These are phyloP conservation scores for Drosophila trapezifrons DNA, from an alignment of 1,140 invertebrate species.

Conservation along the genomic window DNA sequence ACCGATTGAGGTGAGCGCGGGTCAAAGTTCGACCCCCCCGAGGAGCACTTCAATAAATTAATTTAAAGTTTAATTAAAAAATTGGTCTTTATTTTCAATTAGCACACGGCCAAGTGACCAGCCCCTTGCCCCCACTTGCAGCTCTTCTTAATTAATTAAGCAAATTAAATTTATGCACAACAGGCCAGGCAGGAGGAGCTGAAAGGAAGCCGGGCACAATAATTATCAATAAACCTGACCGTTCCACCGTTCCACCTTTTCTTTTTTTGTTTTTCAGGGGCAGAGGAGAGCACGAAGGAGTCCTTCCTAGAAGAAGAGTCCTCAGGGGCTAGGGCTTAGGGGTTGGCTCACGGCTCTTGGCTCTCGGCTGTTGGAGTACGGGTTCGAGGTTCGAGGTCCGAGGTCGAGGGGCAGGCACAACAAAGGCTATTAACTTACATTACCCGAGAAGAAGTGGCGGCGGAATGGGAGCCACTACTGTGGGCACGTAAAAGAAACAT, in stretches of 20 bases:
- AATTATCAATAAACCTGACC: conserved; percentile 78
- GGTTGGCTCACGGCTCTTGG: not conserved
- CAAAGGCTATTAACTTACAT: conserved; percentile 80
- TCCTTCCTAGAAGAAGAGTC: not conserved
- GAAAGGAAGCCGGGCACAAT: conserved; percentile 67
- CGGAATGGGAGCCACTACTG: conserved; percentile 14
- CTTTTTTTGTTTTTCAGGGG: conserved; percentile 13
- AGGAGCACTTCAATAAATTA: conserved; percentile 78
- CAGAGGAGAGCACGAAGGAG: not conserved
- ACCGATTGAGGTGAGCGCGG: not conserved
- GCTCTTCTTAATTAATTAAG: conserved; percentile 80
- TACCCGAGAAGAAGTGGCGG: conserved; percentile 68
- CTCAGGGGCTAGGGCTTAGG: not conserved
- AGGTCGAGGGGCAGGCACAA: conserved; percentile 43
- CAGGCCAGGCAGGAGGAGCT: conserved; percentile 1
- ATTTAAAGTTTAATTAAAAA: conserved; percentile 82
- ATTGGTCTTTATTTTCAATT: conserved; percentile 82
- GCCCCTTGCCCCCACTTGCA: conserved; percentile 13
- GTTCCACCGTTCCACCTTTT: conserved; percentile 64
- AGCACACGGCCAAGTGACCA: conserved; percentile 41
- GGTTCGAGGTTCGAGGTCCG: conserved; percentile 1
- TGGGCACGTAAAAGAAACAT: conserved; percentile 78
- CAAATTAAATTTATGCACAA: conserved; percentile 80
- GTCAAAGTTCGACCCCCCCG: conserved; percentile 4
- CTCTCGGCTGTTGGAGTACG: not conserved